phyloP scores from a whole-genome alignment of 2,113 vertebrate genomes.

The Anarrhichthys ocellatus region DNA sequence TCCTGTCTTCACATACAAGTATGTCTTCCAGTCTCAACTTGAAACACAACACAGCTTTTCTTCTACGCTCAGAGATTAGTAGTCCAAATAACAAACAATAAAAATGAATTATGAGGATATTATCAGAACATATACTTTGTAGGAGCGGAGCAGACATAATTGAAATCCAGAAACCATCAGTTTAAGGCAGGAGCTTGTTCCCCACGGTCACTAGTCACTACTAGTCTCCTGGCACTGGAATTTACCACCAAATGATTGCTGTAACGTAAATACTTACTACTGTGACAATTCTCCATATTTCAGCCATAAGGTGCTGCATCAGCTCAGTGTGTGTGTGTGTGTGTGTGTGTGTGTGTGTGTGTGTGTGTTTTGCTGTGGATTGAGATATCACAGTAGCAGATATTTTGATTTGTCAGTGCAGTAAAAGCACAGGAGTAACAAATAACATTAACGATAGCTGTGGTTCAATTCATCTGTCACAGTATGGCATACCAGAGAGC shows the following conservation, averaged over 20 bases:
- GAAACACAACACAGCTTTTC: neutral
- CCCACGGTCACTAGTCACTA: neutral
- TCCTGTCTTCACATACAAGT: neutral
- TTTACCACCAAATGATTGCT: slow-evolving; percentile 9
- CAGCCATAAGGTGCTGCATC: neutral
- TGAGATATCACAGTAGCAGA: neutral
- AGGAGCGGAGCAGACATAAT: neutral
- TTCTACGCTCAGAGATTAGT: neutral
- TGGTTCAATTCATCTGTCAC: neutral
- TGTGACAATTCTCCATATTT: slow-evolving; percentile 2
- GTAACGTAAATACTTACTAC: slow-evolving; percentile 13
- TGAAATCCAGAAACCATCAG: neutral
- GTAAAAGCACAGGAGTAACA: neutral
- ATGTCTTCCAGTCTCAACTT: neutral
- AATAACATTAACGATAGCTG: neutral
- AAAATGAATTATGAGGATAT: slow-evolving; percentile 12
- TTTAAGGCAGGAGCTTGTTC: neutral
- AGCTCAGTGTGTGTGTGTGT: neutral
- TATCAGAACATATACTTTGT: slow-evolving; percentile 4
- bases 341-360: neutral
- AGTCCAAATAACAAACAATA: slow-evolving; percentile 10
- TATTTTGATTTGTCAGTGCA: neutral
- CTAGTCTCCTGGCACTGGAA: neutral
- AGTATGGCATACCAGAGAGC: neutral
- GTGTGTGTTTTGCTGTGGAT: neutral